Evolutionary conservation across 2,888 invertebrate species (phyloP).

Genomic region (Mythimna lalbum): DNA sequence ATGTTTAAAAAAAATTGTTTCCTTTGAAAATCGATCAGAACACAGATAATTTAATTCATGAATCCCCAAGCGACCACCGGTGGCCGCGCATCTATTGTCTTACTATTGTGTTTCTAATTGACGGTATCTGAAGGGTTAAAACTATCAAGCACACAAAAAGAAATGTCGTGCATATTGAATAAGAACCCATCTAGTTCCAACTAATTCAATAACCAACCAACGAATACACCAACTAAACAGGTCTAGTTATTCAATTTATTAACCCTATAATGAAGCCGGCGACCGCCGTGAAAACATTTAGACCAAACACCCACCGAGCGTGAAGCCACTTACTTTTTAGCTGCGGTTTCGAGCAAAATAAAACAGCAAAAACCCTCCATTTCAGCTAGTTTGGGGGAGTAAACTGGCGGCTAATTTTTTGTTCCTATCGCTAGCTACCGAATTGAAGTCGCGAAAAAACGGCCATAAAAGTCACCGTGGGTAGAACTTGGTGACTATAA

Average conservation of each 20-base stretch:
- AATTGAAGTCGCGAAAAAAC: constrained; percentile 48
- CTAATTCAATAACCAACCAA: background rate
- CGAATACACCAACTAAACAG: constrained; percentile 7
- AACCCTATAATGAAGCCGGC: constrained; percentile 43
- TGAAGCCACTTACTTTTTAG: constrained; percentile 58
- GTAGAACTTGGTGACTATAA: constrained; percentile 5
- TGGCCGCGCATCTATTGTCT: too few relatives aligned
- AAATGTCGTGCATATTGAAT: background rate
- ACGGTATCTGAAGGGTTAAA: too few relatives aligned
- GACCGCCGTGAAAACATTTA: constrained; percentile 49
- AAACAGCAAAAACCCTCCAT: constrained; percentile 42
- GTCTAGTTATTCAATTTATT: constrained; percentile 42
- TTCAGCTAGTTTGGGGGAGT: constrained; percentile 46
- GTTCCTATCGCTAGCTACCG: constrained; percentile 33
- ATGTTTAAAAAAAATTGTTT: too few relatives aligned
- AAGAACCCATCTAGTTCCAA: background rate
- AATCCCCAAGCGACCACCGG: too few relatives aligned
- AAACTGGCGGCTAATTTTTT: constrained; percentile 53
- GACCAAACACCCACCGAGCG: constrained; percentile 35
- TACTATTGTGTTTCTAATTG: too few relatives aligned
- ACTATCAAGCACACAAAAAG: too few relatives aligned
- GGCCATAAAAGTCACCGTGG: constrained; percentile 32
- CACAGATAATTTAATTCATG: too few relatives aligned
- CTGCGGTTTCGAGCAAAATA: constrained; percentile 47
- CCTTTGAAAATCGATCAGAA: too few relatives aligned